Base-by-base conservation (phyloP, 2,797 vertebrate genomes). In the Aphelocoma californica region DNA sequence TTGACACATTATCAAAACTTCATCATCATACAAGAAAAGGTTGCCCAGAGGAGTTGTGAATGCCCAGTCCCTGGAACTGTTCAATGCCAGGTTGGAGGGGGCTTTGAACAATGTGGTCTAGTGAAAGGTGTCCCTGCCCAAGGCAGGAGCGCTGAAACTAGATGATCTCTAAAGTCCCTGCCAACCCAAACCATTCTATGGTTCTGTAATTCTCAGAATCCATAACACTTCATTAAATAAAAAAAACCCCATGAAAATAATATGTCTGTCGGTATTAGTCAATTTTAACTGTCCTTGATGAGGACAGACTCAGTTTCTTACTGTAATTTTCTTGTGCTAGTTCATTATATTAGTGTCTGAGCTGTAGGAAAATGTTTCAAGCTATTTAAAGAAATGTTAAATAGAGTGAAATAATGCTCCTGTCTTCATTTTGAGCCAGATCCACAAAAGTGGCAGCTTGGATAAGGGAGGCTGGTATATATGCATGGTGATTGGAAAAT, bases 301-400 rank as follows among this genome's bases (percentile, higher is more conserved):
- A 86, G 67, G 45, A 70, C 34, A 69, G 32, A 69, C 36, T 90
- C 38, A 10, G 31, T 79, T 90, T 84, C 51, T 44, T 84, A 48
- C 51, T 64, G 70, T 70, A 66, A 70, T 92, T 91, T 79, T 72
- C 51, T 60, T 70, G 44, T 9, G 8, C 54, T 88, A 77, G 36
- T 53, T 91, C n/a, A 78, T 79, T 91, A 42, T 83, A 53, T 90
- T 92, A 57, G 5, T 57, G 54, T 79, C 85, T 94, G 70, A 91
- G 40, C 60, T 92, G 73, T 31, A 73, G 79, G n/a, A 66, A 66
- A 84, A 84, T 75, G 44, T 86, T 93, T 95, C 85, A 73, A 84
- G 72, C 75, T 83, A 54, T 86, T 94, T 86, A 83, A 86, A 88
- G 66, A 70, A 84, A 62, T 64, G 48, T 93, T 88, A 92, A 95